Conservation (phyloP, 2,797 vertebrate genomes). For the Tiaroga cobitis region DNA sequence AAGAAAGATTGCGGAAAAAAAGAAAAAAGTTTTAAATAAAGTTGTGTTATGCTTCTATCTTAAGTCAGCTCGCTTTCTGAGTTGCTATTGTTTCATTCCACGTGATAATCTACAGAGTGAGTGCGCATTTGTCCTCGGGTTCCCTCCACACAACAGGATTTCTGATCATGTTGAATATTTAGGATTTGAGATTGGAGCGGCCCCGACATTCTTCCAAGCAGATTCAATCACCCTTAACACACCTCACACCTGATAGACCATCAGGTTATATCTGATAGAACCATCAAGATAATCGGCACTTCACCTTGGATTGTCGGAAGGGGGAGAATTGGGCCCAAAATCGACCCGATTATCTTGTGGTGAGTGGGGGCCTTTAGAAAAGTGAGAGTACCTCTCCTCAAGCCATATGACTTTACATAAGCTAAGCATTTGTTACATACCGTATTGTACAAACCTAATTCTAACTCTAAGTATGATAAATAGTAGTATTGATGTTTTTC, state of each 20-base stretch:
- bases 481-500: background rate
- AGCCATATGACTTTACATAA: background rate
- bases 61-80: background rate
- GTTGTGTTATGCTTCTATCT: too few relatives aligned
- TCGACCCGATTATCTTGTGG: background rate
- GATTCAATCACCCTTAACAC: background rate
- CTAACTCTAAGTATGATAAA: background rate
- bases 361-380: background rate
- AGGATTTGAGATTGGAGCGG: background rate
- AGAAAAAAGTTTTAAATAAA: background rate
- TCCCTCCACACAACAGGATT: background rate
- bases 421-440: background rate
- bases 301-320: background rate
- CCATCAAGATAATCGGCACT: background rate
- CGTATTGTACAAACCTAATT: background rate
- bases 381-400: background rate
- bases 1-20: too few relatives aligned
- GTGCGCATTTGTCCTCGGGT: rapidly evolving
- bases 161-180: background rate
- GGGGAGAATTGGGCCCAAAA: background rate
- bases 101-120: background rate
- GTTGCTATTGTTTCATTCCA: background rate
- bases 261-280: background rate
- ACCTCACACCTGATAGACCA: background rate
- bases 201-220: background rate